Conservation (phyloP, 2,888 invertebrate species). For the Zaprionus bogoriensis region DNA sequence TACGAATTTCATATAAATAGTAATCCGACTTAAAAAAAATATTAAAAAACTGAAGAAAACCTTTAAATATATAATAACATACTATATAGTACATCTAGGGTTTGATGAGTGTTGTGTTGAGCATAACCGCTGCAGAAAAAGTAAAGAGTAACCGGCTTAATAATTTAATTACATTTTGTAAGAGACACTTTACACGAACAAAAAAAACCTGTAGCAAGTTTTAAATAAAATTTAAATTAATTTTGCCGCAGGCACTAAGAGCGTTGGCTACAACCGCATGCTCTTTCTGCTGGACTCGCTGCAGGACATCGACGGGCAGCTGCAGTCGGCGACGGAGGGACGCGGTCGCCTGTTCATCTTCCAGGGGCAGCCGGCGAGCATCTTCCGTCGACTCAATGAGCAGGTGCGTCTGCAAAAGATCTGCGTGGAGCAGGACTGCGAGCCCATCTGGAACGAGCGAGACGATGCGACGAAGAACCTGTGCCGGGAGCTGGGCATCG, state of each 20-base stretch:
- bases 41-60: too few relatives aligned
- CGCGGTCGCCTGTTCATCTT: constrained; percentile 86
- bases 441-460: constrained; percentile 87
- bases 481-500: constrained; percentile 85
- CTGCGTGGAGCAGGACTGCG: constrained; percentile 88
- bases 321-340: constrained; percentile 81
- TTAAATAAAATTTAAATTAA: neutral
- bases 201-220: too few relatives aligned
- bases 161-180: too few relatives aligned
- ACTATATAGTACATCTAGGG: too few relatives aligned
- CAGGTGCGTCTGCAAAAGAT: constrained; percentile 85
- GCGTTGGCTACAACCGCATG: constrained; percentile 88
- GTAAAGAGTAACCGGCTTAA: too few relatives aligned
- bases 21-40: too few relatives aligned
- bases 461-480: constrained; percentile 85
- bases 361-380: constrained; percentile 85
- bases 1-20: too few relatives aligned
- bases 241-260: constrained; percentile 84
- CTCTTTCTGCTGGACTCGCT: constrained; percentile 87
- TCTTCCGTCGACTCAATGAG: constrained; percentile 85
- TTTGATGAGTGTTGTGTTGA: too few relatives aligned
- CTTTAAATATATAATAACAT: too few relatives aligned
- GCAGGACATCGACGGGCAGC: constrained; percentile 86
- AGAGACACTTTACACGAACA: too few relatives aligned
- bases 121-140: too few relatives aligned